These are phyloP conservation scores for Ariolimax columbianus DNA, from an alignment of 2,888 invertebrate species.

Conservation along the genomic window DNA sequence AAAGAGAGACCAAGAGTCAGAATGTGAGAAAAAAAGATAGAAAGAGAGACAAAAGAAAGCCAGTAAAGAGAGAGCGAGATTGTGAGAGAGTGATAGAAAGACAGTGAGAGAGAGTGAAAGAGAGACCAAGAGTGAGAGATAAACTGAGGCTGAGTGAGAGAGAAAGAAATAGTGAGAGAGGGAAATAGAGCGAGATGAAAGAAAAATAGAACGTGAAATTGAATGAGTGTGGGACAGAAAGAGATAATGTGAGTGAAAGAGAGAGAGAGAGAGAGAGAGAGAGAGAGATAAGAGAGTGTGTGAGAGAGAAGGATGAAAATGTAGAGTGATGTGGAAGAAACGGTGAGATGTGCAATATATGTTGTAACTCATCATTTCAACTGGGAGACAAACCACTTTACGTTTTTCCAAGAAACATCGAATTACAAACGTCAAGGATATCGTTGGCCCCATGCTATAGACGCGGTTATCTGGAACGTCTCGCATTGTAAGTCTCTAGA, in stretches of 20 bases:
- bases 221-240: not conserved
- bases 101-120: not conserved
- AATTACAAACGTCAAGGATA: too few species aligned
- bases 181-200: not conserved
- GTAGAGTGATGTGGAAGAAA: not conserved
- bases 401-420: too few species aligned
- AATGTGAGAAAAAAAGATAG: not conserved
- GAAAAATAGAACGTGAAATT: too few species aligned
- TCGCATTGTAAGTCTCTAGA: too few species aligned
- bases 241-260: not conserved
- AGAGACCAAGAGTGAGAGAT: not conserved
- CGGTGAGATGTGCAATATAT: too few species aligned
- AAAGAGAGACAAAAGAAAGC: not conserved
- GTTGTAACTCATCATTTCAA: too few species aligned
- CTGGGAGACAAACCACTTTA: too few species aligned
- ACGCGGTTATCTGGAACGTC: too few species aligned
- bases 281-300: not conserved
- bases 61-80: not conserved
- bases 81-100: not conserved
- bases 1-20: not conserved
- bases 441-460: too few species aligned
- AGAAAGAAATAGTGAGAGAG: not conserved
- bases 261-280: not conserved
- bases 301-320: not conserved
- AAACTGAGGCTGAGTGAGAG: too few species aligned